Evolutionary conservation across 2,888 invertebrate species (phyloP).

Genomic region (Mylabris sibirica): DNA sequence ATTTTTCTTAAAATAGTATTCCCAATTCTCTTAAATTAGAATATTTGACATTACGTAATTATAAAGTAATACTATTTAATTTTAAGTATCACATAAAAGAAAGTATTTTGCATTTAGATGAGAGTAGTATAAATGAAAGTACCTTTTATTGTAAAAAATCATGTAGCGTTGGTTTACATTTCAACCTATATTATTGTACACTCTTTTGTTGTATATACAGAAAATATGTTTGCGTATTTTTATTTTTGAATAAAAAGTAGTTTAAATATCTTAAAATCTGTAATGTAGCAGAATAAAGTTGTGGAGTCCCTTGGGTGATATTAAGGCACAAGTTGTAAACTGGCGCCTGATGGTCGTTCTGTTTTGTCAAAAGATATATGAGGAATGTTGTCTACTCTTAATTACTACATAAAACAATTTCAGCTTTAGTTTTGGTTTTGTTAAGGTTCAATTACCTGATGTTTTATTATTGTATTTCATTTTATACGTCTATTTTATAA

Average conservation of each 20-base stretch:
- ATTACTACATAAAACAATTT: constrained; percentile 21
- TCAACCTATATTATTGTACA: neutral
- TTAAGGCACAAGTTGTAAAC: constrained; percentile 5
- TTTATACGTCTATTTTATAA: neutral
- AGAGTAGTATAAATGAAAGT: neutral
- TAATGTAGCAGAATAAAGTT: neutral
- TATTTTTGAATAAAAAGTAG: neutral
- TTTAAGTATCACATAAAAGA: neutral
- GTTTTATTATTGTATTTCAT: neutral
- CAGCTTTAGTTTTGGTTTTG: neutral
- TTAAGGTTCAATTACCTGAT: neutral
- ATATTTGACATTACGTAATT: too few relatives aligned
- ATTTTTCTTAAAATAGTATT: too few relatives aligned
- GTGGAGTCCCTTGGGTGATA: neutral
- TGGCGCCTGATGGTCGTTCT: constrained; percentile 8
- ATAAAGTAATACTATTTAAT: too few relatives aligned
- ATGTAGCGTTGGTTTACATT: neutral
- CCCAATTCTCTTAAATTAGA: too few relatives aligned
- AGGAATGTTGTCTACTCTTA: constrained; percentile 11
- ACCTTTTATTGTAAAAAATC: neutral
- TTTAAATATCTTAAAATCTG: constrained; percentile 4
- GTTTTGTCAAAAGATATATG: constrained; percentile 6
- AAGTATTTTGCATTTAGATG: neutral
- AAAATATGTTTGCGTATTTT: neutral
- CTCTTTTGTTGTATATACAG: neutral